Evolutionary conservation across 2,797 vertebrate species (phyloP).

Genomic region (Lemur catta): DNA sequence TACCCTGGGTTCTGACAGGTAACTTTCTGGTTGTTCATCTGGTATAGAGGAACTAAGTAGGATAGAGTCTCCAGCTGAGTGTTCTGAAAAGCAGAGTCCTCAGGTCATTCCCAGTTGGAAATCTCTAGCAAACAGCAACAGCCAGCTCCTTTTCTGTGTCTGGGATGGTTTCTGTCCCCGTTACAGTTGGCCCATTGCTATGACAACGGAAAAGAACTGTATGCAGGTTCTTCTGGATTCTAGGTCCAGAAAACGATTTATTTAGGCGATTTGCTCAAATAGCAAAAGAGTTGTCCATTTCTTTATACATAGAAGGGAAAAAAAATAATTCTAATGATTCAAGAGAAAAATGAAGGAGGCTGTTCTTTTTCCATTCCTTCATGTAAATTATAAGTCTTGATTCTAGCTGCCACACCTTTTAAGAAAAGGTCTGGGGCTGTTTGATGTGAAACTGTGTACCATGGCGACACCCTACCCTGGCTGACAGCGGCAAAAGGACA

Average conservation of each 20-base stretch:
- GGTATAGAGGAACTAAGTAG: neutral
- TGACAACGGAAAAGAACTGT: neutral
- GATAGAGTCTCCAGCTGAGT: neutral
- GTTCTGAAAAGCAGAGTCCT: neutral
- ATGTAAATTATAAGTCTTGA: slow-evolving; percentile 58
- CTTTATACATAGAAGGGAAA: neutral
- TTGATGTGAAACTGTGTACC: slow-evolving; percentile 34
- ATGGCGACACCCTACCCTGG: slow-evolving; percentile 43
- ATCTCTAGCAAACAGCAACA: neutral
- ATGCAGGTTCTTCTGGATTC: slow-evolving; percentile 43
- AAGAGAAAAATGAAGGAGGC: slow-evolving; percentile 35
- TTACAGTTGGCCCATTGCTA: neutral
- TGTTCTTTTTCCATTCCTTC: slow-evolving; percentile 47
- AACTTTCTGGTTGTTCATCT: neutral
- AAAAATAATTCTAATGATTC: slow-evolving; percentile 35
- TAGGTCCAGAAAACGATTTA: slow-evolving; percentile 43
- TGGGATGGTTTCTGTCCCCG: neutral
- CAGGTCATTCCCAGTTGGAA: neutral
- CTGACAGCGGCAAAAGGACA: slow-evolving; percentile 38
- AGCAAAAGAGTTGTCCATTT: neutral
- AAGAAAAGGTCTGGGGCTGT: slow-evolving; percentile 62
- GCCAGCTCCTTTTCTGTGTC: slow-evolving; percentile 1
- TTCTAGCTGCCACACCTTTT: slow-evolving; percentile 34
- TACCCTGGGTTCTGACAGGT: neutral
- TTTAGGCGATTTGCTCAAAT: slow-evolving; percentile 20